phyloP scores from a whole-genome alignment of 2,888 invertebrate species.

The Hypolimnas misippus region DNA sequence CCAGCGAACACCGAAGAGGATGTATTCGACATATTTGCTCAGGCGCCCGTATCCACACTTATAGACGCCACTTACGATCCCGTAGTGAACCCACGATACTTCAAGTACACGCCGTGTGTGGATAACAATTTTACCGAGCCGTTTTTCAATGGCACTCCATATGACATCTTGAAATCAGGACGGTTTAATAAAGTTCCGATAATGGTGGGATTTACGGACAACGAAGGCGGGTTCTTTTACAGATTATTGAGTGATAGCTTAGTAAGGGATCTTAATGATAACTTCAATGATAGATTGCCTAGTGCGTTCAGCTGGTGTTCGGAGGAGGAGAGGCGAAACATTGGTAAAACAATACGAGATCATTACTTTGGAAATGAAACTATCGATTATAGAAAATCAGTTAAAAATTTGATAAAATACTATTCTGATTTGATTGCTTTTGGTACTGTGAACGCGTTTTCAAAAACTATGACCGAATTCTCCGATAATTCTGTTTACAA shows the following conservation, averaged over 20 bases:
- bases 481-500: constrained; percentile 65
- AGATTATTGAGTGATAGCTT: constrained; percentile 58
- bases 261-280: constrained; percentile 58
- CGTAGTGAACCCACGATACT: constrained; percentile 64
- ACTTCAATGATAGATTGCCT: constrained; percentile 65
- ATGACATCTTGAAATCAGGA: constrained; percentile 63
- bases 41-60: constrained; percentile 45
- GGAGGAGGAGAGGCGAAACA: constrained; percentile 52
- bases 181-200: constrained; percentile 68
- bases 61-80: constrained; percentile 57
- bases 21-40: constrained; percentile 34
- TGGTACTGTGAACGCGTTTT: constrained; percentile 59
- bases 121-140: constrained; percentile 63
- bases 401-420: constrained; percentile 55
- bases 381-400: constrained; percentile 42
- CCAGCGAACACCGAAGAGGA: constrained; percentile 44
- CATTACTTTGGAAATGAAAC: constrained; percentile 64
- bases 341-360: constrained; percentile 58
- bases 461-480: constrained; percentile 55
- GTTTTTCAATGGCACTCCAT: constrained; percentile 70
- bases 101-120: constrained; percentile 71
- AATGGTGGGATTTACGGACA: constrained; percentile 62
- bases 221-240: constrained; percentile 71
- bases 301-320: constrained; percentile 69
- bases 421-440: constrained; percentile 72